Conservation (phyloP, 2,797 vertebrate species). For the Lutjanus argentimaculatus region DNA sequence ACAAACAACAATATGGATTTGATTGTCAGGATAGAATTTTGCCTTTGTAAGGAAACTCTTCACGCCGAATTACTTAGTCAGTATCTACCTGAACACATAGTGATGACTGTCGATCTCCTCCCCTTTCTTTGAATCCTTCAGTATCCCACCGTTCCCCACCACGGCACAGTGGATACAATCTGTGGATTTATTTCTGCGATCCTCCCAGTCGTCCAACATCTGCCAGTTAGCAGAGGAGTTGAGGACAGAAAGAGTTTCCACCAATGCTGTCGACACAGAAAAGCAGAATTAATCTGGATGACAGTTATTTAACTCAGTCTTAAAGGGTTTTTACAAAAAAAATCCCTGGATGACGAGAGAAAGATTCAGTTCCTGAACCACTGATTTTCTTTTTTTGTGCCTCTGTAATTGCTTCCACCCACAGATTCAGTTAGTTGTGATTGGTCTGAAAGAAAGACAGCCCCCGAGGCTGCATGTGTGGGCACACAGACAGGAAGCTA, state of each 20-base stretch:
- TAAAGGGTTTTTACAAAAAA: background rate
- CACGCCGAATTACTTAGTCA: too few relatives aligned
- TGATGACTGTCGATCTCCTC: constrained; percentile 87
- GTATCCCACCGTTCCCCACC: constrained; percentile 89
- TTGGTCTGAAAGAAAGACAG: background rate
- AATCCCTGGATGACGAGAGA: background rate
- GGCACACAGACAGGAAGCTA: constrained; percentile 1
- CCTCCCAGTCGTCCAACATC: constrained; percentile 86
- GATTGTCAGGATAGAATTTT: too few relatives aligned
- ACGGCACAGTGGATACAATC: constrained; percentile 87
- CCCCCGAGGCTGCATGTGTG: background rate
- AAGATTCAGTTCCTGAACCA: background rate
- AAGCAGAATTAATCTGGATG: background rate
- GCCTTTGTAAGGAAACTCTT: too few relatives aligned
- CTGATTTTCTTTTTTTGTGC: background rate
- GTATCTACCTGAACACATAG: constrained; percentile 88
- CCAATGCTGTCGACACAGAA: constrained; percentile 75
- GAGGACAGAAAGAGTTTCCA: constrained; percentile 78
- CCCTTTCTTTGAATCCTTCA: constrained; percentile 85
- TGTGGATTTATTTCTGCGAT: background rate
- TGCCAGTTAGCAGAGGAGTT: constrained; percentile 78
- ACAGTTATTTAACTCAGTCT: background rate
- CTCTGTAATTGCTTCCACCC: background rate
- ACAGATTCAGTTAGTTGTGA: constrained; percentile 10
- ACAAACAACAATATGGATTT: background rate